Evolutionary conservation across 2,888 invertebrate genomes (phyloP).

Genomic region (Ceramica pisi): DNA sequence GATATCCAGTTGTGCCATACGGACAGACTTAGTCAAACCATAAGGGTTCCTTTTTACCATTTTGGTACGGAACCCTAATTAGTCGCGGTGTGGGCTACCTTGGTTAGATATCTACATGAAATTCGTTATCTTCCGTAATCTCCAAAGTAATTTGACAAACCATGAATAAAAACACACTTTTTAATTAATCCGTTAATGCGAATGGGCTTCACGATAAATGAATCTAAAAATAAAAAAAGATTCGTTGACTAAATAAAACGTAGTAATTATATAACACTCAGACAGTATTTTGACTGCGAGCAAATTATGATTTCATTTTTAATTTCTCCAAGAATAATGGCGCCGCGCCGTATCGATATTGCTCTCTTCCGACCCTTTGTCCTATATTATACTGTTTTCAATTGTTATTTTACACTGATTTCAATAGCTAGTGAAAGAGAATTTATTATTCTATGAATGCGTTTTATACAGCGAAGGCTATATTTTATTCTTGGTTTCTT

Average conservation of each 20-base stretch:
- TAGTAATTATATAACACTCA: slow-evolving; percentile 19
- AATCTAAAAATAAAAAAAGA: slow-evolving; percentile 18
- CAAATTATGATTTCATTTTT: slow-evolving; percentile 71
- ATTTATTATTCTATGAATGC: slow-evolving; percentile 48
- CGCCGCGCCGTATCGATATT: slow-evolving; percentile 64
- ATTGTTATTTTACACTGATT: slow-evolving; percentile 68
- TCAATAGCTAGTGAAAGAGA: slow-evolving; percentile 65
- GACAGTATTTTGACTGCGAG: slow-evolving; percentile 31
- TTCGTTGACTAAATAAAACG: slow-evolving; percentile 15
- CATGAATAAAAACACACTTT: neutral
- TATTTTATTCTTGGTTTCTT: slow-evolving; percentile 31
- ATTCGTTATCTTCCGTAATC: too few relatives aligned
- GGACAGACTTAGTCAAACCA: too few relatives aligned
- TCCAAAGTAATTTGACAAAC: neutral
- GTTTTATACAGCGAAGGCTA: slow-evolving; percentile 18
- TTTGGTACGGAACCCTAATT: too few relatives aligned
- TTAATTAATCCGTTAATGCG: neutral
- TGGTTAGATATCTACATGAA: too few relatives aligned
- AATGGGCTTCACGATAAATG: neutral
- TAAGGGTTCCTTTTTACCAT: too few relatives aligned
- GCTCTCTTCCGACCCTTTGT: slow-evolving; percentile 69
- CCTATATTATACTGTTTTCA: slow-evolving; percentile 65
- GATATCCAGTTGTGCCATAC: too few relatives aligned
- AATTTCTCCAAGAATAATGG: slow-evolving; percentile 66
- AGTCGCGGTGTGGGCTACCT: too few relatives aligned